Percentiles rank a stretch among this genome's conserved stretches.
Evolutionary conservation across 2,113 vertebrate genomes (phyloP).

Genomic region (Phrynosoma blainvillii): DNA sequence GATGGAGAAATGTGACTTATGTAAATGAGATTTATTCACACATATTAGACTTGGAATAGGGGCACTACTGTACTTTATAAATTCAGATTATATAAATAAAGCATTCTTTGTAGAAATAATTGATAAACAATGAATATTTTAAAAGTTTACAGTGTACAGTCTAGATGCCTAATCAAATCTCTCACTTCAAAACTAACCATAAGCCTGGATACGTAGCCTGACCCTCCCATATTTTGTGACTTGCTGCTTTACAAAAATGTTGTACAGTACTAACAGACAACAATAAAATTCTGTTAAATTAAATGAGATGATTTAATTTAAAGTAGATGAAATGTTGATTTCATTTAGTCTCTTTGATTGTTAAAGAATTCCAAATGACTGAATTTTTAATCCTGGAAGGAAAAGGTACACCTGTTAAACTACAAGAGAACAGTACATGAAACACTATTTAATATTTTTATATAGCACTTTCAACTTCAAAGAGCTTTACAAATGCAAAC

Average conservation of each 20-base stretch:
- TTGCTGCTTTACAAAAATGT: too few relatives aligned
- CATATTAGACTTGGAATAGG: background rate
- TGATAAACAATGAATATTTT: background rate
- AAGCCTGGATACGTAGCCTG: background rate
- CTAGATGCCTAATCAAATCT: too few relatives aligned
- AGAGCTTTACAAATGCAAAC: conserved; percentile 67
- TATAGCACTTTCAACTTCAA: conserved; percentile 63
- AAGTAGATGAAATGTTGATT: too few relatives aligned
- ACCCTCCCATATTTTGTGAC: background rate
- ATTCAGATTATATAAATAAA: background rate
- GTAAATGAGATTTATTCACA: background rate
- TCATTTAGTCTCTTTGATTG: background rate
- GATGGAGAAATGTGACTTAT: background rate
- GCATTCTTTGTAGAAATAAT: background rate
- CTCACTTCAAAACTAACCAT: background rate
- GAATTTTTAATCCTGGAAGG: conserved; percentile 37
- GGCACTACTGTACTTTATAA: too few relatives aligned
- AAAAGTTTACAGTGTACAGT: background rate
- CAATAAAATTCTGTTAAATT: too few relatives aligned
- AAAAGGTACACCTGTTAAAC: conserved; percentile 58
- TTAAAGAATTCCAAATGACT: conserved; percentile 45
- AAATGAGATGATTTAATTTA: too few relatives aligned
- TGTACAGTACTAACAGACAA: too few relatives aligned
- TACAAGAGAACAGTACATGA: conserved; percentile 54
- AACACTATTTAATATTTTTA: conserved; percentile 69